These are phyloP conservation scores for Elephas maximus DNA, from an alignment of 2,113 vertebrate species.

Conservation along the genomic window DNA sequence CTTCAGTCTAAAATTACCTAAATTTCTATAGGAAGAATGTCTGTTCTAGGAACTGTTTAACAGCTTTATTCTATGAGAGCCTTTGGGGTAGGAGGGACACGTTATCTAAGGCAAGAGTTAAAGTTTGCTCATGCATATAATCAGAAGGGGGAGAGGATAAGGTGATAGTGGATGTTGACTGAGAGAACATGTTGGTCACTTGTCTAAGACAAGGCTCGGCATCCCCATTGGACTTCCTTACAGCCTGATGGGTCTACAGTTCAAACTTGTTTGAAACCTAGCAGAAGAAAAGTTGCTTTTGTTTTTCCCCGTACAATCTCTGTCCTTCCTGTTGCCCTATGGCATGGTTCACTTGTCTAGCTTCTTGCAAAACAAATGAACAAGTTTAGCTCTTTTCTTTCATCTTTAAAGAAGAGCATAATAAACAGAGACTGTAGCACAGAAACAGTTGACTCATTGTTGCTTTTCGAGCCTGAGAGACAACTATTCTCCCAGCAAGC, in stretches of 20 bases:
- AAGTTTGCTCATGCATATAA: background rate
- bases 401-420: background rate
- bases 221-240: background rate
- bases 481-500: background rate
- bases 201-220: background rate
- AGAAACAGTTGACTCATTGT: background rate
- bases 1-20: background rate
- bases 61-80: background rate
- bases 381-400: background rate
- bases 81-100: background rate
- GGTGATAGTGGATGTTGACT: fast-evolving
- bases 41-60: background rate
- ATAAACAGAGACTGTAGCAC: background rate
- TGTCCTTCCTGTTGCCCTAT: background rate
- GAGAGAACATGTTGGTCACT: background rate
- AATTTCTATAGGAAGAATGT: background rate
- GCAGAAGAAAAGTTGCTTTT: background rate
- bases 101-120: background rate
- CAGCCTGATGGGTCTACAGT: background rate
- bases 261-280: background rate
- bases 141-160: background rate
- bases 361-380: constrained; percentile 5
- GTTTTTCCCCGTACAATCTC: background rate
- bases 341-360: background rate
- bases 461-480: background rate